Conservation (phyloP, 1,140 invertebrate genomes). For the Ylistrum balloti region DNA sequence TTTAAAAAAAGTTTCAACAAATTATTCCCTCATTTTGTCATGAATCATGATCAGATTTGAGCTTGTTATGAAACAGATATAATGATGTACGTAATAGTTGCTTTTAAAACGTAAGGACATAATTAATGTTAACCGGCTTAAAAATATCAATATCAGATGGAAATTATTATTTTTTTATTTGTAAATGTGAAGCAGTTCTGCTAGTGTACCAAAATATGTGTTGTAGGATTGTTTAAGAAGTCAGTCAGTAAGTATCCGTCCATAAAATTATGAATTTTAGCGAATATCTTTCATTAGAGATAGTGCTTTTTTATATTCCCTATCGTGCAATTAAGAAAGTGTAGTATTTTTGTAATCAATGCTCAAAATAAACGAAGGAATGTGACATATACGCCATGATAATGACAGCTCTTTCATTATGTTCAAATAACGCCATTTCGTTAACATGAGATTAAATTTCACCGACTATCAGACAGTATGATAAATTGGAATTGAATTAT, state of each 20-base stretch:
- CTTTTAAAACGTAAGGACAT: no score
- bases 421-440: not conserved
- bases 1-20: not conserved
- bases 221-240: not conserved
- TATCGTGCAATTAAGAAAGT: not conserved
- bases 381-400: not conserved
- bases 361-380: constrained; percentile 2
- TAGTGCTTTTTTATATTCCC: not conserved
- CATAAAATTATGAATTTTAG: not conserved
- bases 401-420: not conserved
- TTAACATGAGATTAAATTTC: not conserved
- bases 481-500: not conserved
- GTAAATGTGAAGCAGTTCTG: not conserved
- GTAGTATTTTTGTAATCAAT: not conserved
- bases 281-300: not conserved
- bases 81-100: no score
- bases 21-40: not conserved
- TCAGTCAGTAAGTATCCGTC: not conserved
- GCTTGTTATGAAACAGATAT: not conserved
- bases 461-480: not conserved
- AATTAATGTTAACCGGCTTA: no score
- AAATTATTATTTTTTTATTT: no score
- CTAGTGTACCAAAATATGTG: not conserved
- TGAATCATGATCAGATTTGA: not conserved
- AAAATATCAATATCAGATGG: no score